Percentiles rank a stretch among this genome's conserved stretches.
These are phyloP conservation scores for Siderastrea radians DNA, from an alignment of 92 coral and sea anemone species.

Conservation along the genomic window DNA sequence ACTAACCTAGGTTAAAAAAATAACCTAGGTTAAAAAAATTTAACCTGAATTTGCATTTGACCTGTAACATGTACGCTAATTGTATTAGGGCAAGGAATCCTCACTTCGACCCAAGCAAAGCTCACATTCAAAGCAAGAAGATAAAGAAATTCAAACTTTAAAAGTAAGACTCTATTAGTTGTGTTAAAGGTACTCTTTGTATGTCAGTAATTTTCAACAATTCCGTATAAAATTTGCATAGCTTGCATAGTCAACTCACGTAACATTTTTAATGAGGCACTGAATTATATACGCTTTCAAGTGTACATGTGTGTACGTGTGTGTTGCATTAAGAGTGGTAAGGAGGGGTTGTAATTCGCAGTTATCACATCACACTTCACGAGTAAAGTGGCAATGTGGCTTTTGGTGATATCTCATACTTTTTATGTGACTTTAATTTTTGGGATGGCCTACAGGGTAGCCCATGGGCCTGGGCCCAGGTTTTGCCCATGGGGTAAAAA, in stretches of 20 bases:
- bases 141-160: not conserved
- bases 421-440: no score
- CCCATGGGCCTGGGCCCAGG: no score
- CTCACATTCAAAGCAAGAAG: not conserved
- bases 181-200: conserved; percentile 7
- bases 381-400: not conserved
- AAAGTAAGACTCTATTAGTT: conserved; percentile 13
- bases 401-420: no score
- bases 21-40: no score
- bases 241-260: no score
- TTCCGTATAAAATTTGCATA: not conserved
- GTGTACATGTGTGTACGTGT: not conserved
- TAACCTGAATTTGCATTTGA: no score
- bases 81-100: conserved; percentile 65
- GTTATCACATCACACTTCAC: not conserved
- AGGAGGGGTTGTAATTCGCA: conserved; percentile 2
- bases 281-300: not conserved
- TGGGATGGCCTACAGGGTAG: no score
- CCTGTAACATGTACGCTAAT: conserved; percentile 37
- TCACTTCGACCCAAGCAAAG: conserved; percentile 7
- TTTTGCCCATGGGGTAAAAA: no score
- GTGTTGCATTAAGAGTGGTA: not conserved
- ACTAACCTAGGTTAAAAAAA: no score
- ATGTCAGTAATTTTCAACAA: not conserved
- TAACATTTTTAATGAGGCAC: not conserved